These are phyloP conservation scores for Euclidia mi DNA, from an alignment of 2,888 invertebrate species.

Conservation along the genomic window DNA sequence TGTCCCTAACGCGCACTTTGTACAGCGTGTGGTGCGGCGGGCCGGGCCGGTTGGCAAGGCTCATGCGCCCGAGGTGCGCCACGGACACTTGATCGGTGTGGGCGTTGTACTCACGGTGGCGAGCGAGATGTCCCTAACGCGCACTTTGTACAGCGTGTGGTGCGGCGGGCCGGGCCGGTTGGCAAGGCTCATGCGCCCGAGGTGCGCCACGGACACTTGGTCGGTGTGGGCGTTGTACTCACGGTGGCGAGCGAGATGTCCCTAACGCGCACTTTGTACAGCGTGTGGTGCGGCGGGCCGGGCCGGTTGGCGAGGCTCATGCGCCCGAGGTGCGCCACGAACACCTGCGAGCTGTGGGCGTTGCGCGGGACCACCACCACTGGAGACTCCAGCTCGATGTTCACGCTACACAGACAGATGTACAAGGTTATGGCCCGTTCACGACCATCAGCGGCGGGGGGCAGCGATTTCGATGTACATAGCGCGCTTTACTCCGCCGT, in stretches of 20 bases:
- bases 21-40: slow-evolving; percentile 65
- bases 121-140: slow-evolving; percentile 96
- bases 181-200: slow-evolving; percentile 95
- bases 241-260: too few relatives aligned
- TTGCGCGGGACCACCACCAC: too few relatives aligned
- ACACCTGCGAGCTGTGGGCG: background rate
- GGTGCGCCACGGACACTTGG: slow-evolving; percentile 85
- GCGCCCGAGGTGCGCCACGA: slow-evolving; percentile 92
- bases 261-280: slow-evolving; percentile 11
- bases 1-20: slow-evolving; percentile 11
- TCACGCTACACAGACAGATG: too few relatives aligned
- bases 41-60: slow-evolving; percentile 85
- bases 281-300: slow-evolving; percentile 73
- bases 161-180: slow-evolving; percentile 79
- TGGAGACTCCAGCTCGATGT: too few relatives aligned
- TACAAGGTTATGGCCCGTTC: too few relatives aligned
- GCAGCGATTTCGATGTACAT: too few relatives aligned
- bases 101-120: slow-evolving; percentile 89
- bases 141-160: slow-evolving; percentile 90
- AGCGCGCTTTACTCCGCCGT: too few relatives aligned
- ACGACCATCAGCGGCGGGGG: too few relatives aligned
- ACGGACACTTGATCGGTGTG: background rate
- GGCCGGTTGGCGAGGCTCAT: slow-evolving; percentile 91
- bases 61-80: slow-evolving; percentile 94
- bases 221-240: slow-evolving; percentile 90